Evolutionary conservation across 2,113 vertebrate species (phyloP), one percentile per base, ranked within the genome.

Genomic region (Forbesichthys agassizii): DNA sequence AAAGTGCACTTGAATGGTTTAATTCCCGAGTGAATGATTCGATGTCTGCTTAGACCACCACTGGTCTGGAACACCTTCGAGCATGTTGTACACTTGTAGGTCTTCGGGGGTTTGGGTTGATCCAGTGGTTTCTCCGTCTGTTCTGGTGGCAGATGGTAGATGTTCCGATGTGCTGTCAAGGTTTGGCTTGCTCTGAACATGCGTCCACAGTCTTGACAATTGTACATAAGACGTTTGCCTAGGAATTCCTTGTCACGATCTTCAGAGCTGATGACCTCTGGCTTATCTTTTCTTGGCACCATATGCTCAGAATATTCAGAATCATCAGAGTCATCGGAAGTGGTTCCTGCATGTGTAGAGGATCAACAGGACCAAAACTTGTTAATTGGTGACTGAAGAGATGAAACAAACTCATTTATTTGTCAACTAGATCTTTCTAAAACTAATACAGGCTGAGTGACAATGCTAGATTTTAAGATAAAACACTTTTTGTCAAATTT

Each of bases 31-130:
- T 88, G 88, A n/a, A 86, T 83, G 62, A 81, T 69, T 55, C 92
- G 91, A 78, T 94, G 94, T 81, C 54, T 33, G 13, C 11, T 63
- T 18, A 63, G 47, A 63, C 62, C 65, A 36, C 62, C 89, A n/a
- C 87, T 89, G 33, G 86, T 88, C 73, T 86, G 76, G 64, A 92
- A 92, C 66, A 88, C 81, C 49, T 90, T 91, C 4, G 90, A 90
- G 55, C 91, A 92, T 9, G 90, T 86, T 0, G 78, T 77, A 36
- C 91, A 92, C 3, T 27, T 46, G 61, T 63, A 11, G 2, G n/a
- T 63, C 61, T 63, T 63, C 20, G 46, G 61, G 48, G 20, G 36
- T 14, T 36, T 46, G 33, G 33, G 42, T 46, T 47, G 27, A 14
- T 61, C 46, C 10, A 7, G 46, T 3, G 47, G 47, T 49, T 63